Conservation (phyloP, 1,140 invertebrate genomes). For the Oncopodura yosiiana region DNA sequence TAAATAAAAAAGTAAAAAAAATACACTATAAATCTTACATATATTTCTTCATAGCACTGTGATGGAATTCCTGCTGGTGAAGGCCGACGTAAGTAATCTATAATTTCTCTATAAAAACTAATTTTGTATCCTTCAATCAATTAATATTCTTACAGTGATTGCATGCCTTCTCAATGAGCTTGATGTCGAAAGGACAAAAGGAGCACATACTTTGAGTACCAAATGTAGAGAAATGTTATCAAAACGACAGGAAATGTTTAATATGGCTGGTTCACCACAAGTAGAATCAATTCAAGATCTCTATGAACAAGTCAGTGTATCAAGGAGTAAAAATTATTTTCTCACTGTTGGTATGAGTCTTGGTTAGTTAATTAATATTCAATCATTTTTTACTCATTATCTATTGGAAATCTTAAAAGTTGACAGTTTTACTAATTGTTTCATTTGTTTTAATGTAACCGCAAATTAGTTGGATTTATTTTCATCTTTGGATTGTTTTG, state of each 20-base stretch:
- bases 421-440: no score
- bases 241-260: slow-evolving; percentile 26
- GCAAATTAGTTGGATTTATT: slow-evolving; percentile 64
- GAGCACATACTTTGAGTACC: slow-evolving; percentile 9
- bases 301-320: slow-evolving; percentile 54
- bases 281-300: slow-evolving; percentile 62
- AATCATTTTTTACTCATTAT: no score
- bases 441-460: no score
- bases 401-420: no score
- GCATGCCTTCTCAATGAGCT: slow-evolving; percentile 27
- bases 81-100: slow-evolving; percentile 58
- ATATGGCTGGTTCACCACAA: slow-evolving; percentile 37
- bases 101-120: slow-evolving; percentile 13
- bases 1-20: slow-evolving; percentile 46
- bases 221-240: slow-evolving; percentile 25
- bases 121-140: slow-evolving; percentile 11
- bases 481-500: slow-evolving; percentile 73
- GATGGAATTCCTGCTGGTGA: slow-evolving; percentile 69
- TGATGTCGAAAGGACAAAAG: slow-evolving; percentile 18
- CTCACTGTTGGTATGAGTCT: slow-evolving; percentile 56
- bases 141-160: slow-evolving; percentile 38
- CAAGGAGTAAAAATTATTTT: slow-evolving; percentile 68
- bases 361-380: no score
- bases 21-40: slow-evolving; percentile 66
- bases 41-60: no score